Evolutionary conservation across 2,113 vertebrate genomes (phyloP).

Genomic region (Ctenodactylus gundi): DNA sequence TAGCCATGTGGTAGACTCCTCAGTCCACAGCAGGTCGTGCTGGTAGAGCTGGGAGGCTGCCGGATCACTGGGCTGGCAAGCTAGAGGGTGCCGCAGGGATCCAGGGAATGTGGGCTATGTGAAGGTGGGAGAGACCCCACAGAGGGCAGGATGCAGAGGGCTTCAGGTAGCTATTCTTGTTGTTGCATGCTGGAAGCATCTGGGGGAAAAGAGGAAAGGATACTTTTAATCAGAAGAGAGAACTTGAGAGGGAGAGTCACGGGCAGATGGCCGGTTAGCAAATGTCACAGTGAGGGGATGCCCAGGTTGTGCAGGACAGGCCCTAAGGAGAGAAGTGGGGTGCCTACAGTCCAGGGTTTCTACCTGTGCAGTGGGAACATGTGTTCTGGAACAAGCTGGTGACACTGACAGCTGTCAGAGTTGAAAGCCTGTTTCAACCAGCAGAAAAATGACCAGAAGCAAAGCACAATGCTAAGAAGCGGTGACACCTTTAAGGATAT

Average conservation of each 20-base stretch:
- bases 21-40: accelerated
- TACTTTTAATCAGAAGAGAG: not conserved
- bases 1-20: accelerated
- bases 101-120: too few species aligned
- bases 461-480: not conserved
- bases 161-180: accelerated
- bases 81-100: not conserved
- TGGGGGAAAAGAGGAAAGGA: accelerated
- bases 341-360: accelerated
- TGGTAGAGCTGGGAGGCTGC: not conserved
- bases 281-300: not conserved
- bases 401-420: accelerated
- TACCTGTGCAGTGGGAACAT: accelerated
- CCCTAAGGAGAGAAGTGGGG: too few species aligned
- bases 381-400: not conserved
- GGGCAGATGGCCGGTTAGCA: not conserved
- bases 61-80: not conserved
- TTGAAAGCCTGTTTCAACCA: not conserved
- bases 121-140: accelerated
- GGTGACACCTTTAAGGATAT: not conserved
- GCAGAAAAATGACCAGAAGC: not conserved
- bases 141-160: accelerated
- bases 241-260: not conserved
- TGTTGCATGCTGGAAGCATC: not conserved
- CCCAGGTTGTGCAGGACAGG: accelerated